Percentiles rank a stretch among this genome's conserved stretches.
phyloP scores from a whole-genome alignment of 2,888 invertebrate genomes.

The Melanargia galathea region DNA sequence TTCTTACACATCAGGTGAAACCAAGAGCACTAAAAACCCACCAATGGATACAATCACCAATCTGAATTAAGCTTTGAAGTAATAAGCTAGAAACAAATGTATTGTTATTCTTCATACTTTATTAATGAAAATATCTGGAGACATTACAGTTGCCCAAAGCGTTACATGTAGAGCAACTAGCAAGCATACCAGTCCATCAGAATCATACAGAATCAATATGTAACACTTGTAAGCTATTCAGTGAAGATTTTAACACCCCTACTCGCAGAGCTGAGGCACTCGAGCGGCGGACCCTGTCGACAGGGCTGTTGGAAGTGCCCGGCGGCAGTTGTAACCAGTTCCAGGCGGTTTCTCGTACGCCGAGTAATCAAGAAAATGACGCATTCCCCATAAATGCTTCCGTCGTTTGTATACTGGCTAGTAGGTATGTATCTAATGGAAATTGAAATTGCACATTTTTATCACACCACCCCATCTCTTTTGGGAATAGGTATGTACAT shows the following conservation, averaged over 20 bases:
- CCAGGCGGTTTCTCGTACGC: constrained; percentile 27
- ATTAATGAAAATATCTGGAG: too few species aligned
- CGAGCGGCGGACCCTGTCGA: constrained; percentile 27
- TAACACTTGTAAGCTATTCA: constrained; percentile 9
- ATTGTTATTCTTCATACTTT: too few species aligned
- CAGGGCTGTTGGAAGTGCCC: constrained; percentile 27
- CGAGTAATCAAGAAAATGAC: constrained; percentile 41
- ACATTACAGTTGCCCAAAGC: too few species aligned
- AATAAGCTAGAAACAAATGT: not conserved
- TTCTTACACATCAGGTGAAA: too few species aligned
- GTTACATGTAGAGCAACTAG: not conserved
- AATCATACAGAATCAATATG: constrained; percentile 9
- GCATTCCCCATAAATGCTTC: constrained; percentile 37
- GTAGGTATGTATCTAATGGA: constrained; percentile 18
- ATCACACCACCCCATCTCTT: constrained; percentile 22
- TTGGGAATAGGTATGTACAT: constrained; percentile 23
- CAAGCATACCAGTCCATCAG: constrained; percentile 1
- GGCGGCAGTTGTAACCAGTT: constrained; percentile 28
- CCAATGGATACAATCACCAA: not conserved
- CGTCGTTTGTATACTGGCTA: constrained; percentile 32
- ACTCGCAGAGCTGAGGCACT: constrained; percentile 24
- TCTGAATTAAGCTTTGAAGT: not conserved
- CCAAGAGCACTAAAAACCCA: too few species aligned
- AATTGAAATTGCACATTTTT: constrained; percentile 27
- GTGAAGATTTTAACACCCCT: constrained; percentile 25